Evolutionary conservation across 1,140 invertebrate species (phyloP).

Genomic region (Bombyx mandarina): DNA sequence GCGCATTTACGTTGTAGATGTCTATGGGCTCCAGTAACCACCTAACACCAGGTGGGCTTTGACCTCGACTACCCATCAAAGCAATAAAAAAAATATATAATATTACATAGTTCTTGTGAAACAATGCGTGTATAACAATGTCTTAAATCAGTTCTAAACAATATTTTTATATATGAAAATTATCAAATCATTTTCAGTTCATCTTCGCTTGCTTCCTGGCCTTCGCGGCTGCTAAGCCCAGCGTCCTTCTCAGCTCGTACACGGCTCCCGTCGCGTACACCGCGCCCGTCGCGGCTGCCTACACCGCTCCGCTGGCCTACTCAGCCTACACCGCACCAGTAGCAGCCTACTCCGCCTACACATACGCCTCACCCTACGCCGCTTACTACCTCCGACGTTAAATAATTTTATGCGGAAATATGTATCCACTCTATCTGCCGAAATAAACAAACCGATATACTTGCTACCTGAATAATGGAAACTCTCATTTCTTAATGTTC

Average conservation of each 20-base stretch:
- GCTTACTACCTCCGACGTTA: slow-evolving; percentile 7
- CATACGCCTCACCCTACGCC: slow-evolving; percentile 8
- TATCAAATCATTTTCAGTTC: slow-evolving; percentile 53
- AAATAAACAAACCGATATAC: too few species aligned
- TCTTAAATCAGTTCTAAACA: neutral
- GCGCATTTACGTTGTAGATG: too few species aligned
- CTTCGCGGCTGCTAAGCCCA: slow-evolving; percentile 56
- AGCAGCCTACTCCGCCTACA: slow-evolving; percentile 22
- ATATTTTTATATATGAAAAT: neutral
- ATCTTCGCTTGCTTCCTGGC: slow-evolving; percentile 61
- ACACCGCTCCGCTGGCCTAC: slow-evolving; percentile 41
- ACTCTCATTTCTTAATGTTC: too few species aligned
- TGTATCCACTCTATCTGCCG: too few species aligned
- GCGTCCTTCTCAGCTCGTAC: slow-evolving; percentile 24
- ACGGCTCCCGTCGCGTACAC: slow-evolving; percentile 38
- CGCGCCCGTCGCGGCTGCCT: slow-evolving; percentile 51
- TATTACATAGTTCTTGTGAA: too few species aligned
- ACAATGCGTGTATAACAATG: too few species aligned
- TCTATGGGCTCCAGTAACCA: too few species aligned
- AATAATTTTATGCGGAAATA: too few species aligned
- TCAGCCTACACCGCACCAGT: slow-evolving; percentile 44
- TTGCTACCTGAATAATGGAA: too few species aligned
- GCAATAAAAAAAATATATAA: too few species aligned
- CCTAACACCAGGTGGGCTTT: too few species aligned
- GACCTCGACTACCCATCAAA: too few species aligned